Evolutionary conservation across 2,113 vertebrate species (phyloP).

Genomic region (Gavialis gangeticus): DNA sequence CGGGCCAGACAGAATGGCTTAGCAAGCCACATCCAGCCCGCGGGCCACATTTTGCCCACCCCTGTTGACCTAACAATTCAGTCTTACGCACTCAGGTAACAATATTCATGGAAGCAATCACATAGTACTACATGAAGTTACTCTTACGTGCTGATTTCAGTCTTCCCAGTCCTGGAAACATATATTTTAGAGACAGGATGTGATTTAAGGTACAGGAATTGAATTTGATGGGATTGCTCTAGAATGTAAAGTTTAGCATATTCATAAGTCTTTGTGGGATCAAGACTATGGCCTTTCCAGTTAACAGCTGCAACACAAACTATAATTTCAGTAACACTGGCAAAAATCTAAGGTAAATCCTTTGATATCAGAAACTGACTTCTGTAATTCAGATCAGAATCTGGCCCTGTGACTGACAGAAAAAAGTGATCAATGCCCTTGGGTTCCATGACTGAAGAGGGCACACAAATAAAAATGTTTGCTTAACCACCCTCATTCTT

Average conservation of each 20-base stretch:
- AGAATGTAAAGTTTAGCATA: not conserved
- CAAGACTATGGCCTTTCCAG: not conserved
- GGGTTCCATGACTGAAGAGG: not conserved
- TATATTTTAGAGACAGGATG: fast-evolving
- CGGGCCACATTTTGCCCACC: no score
- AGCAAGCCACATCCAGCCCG: no score
- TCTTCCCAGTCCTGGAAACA: not conserved
- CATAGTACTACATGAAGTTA: fast-evolving
- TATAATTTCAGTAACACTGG: not conserved
- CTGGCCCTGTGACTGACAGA: not conserved
- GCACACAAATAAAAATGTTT: not conserved
- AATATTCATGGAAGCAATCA: not conserved
- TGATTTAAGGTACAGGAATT: not conserved
- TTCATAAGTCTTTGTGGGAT: fast-evolving
- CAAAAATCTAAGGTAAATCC: not conserved
- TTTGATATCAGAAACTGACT: not conserved
- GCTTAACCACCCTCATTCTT: not conserved
- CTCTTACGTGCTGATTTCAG: not conserved
- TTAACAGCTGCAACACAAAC: not conserved
- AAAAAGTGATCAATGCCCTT: fast-evolving
- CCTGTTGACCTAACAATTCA: no score
- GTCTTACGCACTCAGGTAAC: no score
- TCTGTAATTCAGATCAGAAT: not conserved
- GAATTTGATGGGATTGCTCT: not conserved
- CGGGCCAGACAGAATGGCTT: no score